Evolutionary conservation across 2,113 vertebrate genomes (phyloP), one percentile per base, ranked within the genome.

Genomic region (Pollachius pollachius): DNA sequence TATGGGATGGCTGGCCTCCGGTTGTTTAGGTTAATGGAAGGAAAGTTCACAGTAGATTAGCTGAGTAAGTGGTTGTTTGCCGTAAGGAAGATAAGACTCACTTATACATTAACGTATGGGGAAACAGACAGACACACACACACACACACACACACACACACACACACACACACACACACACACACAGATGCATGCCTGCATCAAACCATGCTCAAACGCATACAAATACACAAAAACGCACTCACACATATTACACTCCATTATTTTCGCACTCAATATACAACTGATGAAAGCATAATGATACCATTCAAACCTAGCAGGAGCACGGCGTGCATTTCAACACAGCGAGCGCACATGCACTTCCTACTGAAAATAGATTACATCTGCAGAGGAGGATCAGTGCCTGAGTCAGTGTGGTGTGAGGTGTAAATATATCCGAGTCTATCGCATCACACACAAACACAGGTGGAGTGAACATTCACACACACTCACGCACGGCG

Each of bases 11-110:
- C 37, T 41, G 37, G 6, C 37, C 37, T 41, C 37, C 9, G 37
- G 37, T 41, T 41, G 37, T 72, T 77, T 84, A 70, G 76, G 62
- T 77, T 52, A 76, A 67, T 82, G 69, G 19, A 64, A 25, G 56
- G 68, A 62, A 73, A 69, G 73, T 80, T 73, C 67, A 23, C 19
- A 69, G 78, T 71, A 73, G 59, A 69, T 69, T 60, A 37, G 75
- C 73, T 72, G 68, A 75, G 68, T 59, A 70, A 59, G 67, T 0
- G 15, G 62, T 52, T 34, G 63, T 34, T 23, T 30, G 34, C 25
- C 1, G 1, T 19, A 19, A 19, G 58, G 9, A 59, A 59, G n/a
- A 58, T 58, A 15, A 58, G 57, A 19, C n/a, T 19, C 59, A 61
- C 18, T n/a, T 21, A 56, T n/a, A 5, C 54, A 56, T 1, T 15